Base-by-base conservation (phyloP, 1,140 invertebrate genomes). In the Drosophila littoralis region DNA sequence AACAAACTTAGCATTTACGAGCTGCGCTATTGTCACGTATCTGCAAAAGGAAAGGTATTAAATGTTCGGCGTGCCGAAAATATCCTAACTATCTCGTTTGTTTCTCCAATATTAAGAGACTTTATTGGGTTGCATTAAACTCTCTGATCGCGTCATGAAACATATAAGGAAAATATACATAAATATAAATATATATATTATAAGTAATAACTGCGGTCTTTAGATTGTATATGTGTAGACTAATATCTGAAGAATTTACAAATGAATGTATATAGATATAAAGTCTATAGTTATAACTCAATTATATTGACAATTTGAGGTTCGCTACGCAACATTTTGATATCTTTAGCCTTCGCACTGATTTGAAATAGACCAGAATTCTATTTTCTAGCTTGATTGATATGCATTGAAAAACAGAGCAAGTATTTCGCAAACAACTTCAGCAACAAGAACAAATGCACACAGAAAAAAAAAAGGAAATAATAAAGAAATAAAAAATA, bases 281-380 rank as follows among this genome's bases (percentile, higher is more conserved):
- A 13, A 51, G 28, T 8, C 33, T 12, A 15, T 5, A 51, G 10
- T 35, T 33, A n/a, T 32, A 58, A 67, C 35, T 57, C 9, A 17
- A 46, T 67, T 38, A 46, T 10, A 17, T 42, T n/a, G 61, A 36
- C 33, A 28, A 63, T 46, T 12, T 13, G 36, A 48, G 32, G 17
- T 33, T 7, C 10, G 9, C 65, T 22, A 51, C 10, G n/a, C 55
- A 68, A 36, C 38, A 10, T 7, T 15, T 52, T 61, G 28, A 45
- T 45, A 32, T 52, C 17, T 67, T 54, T 64, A 46, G 67, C 67
- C 67, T 81, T 79, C 60, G 12, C 64, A 42, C 48, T 57, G 79
- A 81, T 82, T 82, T 63, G 10, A 28, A 58, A 54, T 81, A 13
- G 46, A 64, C 42, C 33, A 10, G 55, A 8, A n/a, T 58, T n/a